Evolutionary conservation across 2,888 invertebrate genomes (phyloP).

Genomic region (Trachelus stipa): DNA sequence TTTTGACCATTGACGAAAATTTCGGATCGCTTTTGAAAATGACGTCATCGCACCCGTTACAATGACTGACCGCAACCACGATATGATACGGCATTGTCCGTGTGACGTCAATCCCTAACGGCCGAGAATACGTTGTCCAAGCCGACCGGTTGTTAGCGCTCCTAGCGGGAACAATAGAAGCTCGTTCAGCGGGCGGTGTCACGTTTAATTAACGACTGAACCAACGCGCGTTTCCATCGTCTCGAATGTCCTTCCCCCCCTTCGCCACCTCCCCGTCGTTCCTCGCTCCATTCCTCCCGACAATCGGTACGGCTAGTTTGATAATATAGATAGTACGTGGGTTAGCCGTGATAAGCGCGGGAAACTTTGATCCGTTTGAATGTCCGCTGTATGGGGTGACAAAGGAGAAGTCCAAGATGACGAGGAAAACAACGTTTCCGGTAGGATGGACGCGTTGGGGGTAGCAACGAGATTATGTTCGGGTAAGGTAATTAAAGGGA

Average conservation of each 20-base stretch:
- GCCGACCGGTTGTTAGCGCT: background rate
- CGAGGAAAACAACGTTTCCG: too few species aligned
- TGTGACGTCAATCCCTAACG: background rate
- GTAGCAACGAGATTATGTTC: background rate
- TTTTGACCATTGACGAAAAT: background rate
- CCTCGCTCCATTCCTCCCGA: background rate
- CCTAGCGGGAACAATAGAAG: background rate
- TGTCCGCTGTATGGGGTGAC: background rate
- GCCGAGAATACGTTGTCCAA: background rate
- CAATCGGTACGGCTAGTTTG: background rate
- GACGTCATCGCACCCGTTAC: background rate
- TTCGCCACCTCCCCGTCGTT: accelerated
- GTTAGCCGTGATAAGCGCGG: background rate
- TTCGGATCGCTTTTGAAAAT: background rate
- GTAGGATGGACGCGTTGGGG: background rate
- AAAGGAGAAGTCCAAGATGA: background rate
- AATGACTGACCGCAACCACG: background rate
- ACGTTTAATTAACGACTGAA: background rate
- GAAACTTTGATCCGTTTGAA: background rate
- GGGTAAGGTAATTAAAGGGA: background rate
- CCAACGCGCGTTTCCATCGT: background rate
- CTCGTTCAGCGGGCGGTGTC: background rate
- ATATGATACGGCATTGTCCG: background rate
- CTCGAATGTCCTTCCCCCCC: background rate
- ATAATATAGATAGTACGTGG: background rate